A percentile compares a stretch with the other conserved stretches of the same genome.
phyloP scores from a whole-genome alignment of 1,140 invertebrate genomes.

The Halyomorpha halys region DNA sequence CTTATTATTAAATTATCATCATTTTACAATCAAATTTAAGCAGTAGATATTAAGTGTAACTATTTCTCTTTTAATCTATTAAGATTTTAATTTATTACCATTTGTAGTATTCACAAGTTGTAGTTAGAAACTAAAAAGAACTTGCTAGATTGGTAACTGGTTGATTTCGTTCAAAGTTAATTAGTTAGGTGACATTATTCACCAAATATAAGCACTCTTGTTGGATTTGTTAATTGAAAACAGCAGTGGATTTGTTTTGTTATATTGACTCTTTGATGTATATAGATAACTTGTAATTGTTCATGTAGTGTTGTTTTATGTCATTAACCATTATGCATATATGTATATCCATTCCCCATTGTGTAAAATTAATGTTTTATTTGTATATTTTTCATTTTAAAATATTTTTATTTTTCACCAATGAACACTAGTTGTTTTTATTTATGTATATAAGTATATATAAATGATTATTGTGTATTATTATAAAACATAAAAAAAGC shows the following conservation, averaged over 20 bases:
- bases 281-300: conserved; percentile 6
- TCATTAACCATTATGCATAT: not conserved
- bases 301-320: conserved; percentile 9
- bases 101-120: not conserved
- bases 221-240: too few species aligned
- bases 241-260: not conserved
- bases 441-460: conserved; percentile 7
- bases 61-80: too few species aligned
- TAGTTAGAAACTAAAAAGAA: not conserved
- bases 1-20: too few species aligned
- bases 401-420: not conserved
- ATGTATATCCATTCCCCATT: conserved; percentile 5
- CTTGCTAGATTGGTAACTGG: not conserved
- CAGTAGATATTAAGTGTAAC: too few species aligned
- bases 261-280: not conserved
- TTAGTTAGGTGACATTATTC: not conserved
- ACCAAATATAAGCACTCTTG: not conserved
- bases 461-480: too few species aligned
- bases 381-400: conserved; percentile 10
- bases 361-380: conserved; percentile 16
- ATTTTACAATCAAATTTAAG: too few species aligned
- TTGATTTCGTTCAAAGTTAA: not conserved
- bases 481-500: too few species aligned
- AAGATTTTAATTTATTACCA: too few species aligned
- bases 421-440: conserved; percentile 4